These are phyloP conservation scores for Prenolepis imparis DNA, from an alignment of 2,888 invertebrate genomes.

Conservation along the genomic window DNA sequence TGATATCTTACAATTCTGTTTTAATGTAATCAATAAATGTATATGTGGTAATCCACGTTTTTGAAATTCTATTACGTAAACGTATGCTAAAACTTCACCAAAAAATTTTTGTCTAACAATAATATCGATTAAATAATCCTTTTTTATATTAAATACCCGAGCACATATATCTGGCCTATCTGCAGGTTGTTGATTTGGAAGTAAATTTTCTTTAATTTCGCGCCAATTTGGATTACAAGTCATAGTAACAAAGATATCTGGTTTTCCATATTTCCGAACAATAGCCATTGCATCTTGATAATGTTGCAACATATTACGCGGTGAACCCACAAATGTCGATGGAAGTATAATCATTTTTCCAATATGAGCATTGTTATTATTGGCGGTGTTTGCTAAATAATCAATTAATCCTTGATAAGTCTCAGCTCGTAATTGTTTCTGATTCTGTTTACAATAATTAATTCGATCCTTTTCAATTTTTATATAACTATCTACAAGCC, in stretches of 20 bases:
- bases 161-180: constrained; percentile 69
- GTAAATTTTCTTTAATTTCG: constrained; percentile 67
- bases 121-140: constrained; percentile 53
- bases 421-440: constrained; percentile 56
- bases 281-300: constrained; percentile 71
- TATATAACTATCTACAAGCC: constrained; percentile 49
- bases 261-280: constrained; percentile 63
- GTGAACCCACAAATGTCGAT: constrained; percentile 64
- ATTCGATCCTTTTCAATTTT: constrained; percentile 63
- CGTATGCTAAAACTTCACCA: constrained; percentile 60
- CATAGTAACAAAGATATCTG: constrained; percentile 41
- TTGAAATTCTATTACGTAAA: constrained; percentile 67
- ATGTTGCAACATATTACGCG: constrained; percentile 67
- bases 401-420: constrained; percentile 55
- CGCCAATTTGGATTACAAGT: constrained; percentile 68
- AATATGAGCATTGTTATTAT: constrained; percentile 31
- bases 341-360: constrained; percentile 61
- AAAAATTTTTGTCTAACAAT: constrained; percentile 60
- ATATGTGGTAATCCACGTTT: constrained; percentile 69
- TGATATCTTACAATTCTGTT: constrained; percentile 64
- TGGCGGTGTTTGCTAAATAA: constrained; percentile 50
- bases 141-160: constrained; percentile 58
- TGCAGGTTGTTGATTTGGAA: constrained; percentile 60
- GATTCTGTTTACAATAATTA: constrained; percentile 48
- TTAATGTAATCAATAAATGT: constrained; percentile 47